phyloP scores from a whole-genome alignment of 2,888 invertebrate species.

The Ferdinandea cuprea region DNA sequence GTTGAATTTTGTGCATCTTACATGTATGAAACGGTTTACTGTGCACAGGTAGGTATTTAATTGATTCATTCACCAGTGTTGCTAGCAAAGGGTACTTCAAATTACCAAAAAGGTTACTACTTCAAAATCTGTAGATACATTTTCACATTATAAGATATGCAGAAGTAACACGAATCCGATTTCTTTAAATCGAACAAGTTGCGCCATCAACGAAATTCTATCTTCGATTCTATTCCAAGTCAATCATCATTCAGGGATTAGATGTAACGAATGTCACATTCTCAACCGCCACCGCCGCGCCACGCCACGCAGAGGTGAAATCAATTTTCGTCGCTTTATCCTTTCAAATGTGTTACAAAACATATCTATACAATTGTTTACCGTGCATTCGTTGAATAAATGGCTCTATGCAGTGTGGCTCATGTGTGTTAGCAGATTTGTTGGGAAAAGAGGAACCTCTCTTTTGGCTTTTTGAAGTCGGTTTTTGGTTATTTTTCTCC shows the following conservation, averaged over 20 bases:
- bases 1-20: too few relatives aligned
- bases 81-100: too few relatives aligned
- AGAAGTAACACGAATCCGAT: slow-evolving; percentile 22
- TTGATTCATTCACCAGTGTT: too few relatives aligned
- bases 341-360: slow-evolving; percentile 43
- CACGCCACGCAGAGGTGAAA: slow-evolving; percentile 50
- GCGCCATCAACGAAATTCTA: slow-evolving; percentile 49
- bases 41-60: too few relatives aligned
- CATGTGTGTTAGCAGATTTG: slow-evolving; percentile 27
- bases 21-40: too few relatives aligned
- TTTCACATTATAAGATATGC: too few relatives aligned
- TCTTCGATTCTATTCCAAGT: slow-evolving; percentile 35
- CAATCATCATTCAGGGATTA: slow-evolving; percentile 64
- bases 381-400: slow-evolving; percentile 48
- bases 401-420: slow-evolving; percentile 49
- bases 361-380: slow-evolving; percentile 34
- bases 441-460: too few relatives aligned
- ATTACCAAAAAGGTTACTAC: too few relatives aligned
- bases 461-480: slow-evolving; percentile 22
- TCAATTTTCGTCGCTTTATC: slow-evolving; percentile 57
- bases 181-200: slow-evolving; percentile 51
- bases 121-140: too few relatives aligned
- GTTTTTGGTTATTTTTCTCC: slow-evolving; percentile 26
- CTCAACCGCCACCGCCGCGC: slow-evolving; percentile 29
- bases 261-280: slow-evolving; percentile 41